phyloP scores from a whole-genome alignment of 2,888 invertebrate species.

The Troilus luridus region DNA sequence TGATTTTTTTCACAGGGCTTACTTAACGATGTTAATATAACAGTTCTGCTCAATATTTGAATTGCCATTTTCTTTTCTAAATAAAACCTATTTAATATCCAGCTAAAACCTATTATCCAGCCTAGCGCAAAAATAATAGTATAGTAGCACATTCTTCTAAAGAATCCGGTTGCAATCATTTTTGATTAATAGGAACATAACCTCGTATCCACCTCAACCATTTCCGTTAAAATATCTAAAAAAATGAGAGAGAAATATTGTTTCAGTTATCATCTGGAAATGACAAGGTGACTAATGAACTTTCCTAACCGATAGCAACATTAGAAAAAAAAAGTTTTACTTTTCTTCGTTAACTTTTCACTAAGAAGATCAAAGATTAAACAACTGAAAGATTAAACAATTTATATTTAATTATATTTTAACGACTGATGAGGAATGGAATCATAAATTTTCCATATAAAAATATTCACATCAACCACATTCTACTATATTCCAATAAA shows the following conservation, averaged over 20 bases:
- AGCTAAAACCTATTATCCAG: background rate
- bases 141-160: background rate
- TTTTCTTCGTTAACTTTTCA: background rate
- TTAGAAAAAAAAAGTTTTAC: background rate
- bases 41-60: no score
- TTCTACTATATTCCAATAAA: no score
- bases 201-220: background rate
- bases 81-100: background rate
- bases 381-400: no score
- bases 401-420: constrained; percentile 6
- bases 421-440: background rate
- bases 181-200: background rate
- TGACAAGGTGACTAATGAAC: constrained; percentile 22
- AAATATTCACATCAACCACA: no score
- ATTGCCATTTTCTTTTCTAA: no score
- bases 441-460: no score
- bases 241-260: constrained; percentile 31
- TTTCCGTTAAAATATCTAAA: background rate
- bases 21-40: no score
- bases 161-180: background rate
- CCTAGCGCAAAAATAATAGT: background rate
- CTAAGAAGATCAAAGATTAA: no score
- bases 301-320: background rate
- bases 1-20: no score
- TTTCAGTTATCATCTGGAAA: constrained; percentile 23